These are phyloP conservation scores for Bursaphelenchus mucronatus DNA, from an alignment of 1,140 invertebrate species.

Conservation along the genomic window DNA sequence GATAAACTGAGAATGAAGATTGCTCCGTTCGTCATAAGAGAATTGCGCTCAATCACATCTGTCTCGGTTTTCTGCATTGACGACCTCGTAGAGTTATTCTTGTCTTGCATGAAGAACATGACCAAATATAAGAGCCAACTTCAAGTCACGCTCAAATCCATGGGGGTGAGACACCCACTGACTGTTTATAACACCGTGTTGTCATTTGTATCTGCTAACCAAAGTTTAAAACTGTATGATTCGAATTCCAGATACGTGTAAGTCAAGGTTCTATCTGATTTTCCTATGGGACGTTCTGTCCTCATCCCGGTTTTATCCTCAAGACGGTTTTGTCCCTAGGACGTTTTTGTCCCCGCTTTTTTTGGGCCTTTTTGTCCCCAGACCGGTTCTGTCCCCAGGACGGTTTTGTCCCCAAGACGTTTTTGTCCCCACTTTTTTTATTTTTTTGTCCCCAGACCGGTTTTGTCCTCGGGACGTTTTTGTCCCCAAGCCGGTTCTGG, in stretches of 20 bases:
- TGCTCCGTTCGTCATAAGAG: constrained; percentile 29
- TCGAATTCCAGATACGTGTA: constrained; percentile 11
- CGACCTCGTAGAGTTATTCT: neutral
- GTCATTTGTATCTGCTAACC: constrained; percentile 2
- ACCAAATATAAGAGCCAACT: neutral
- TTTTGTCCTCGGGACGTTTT: no score
- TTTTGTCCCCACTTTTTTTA: no score
- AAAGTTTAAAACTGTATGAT: constrained; percentile 7
- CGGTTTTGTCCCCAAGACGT: no score
- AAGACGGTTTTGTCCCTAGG: no score
- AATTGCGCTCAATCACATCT: constrained; percentile 30
- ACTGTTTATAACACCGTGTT: constrained; percentile 2
- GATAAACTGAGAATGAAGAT: constrained; percentile 22
- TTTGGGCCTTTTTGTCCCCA: no score
- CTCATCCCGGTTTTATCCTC: no score
- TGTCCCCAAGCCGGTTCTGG: no score
- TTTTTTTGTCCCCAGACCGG: no score
- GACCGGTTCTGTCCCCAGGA: no score
- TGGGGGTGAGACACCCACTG: constrained; percentile 8
- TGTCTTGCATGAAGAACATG: neutral
- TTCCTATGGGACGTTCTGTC: no score
- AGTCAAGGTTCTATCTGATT: no score
- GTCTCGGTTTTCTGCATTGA: constrained; percentile 1
- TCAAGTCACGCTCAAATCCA: neutral
- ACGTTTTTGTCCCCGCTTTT: no score